Base-by-base conservation (phyloP, 2,888 invertebrate genomes). In the Abrostola tripartita region DNA sequence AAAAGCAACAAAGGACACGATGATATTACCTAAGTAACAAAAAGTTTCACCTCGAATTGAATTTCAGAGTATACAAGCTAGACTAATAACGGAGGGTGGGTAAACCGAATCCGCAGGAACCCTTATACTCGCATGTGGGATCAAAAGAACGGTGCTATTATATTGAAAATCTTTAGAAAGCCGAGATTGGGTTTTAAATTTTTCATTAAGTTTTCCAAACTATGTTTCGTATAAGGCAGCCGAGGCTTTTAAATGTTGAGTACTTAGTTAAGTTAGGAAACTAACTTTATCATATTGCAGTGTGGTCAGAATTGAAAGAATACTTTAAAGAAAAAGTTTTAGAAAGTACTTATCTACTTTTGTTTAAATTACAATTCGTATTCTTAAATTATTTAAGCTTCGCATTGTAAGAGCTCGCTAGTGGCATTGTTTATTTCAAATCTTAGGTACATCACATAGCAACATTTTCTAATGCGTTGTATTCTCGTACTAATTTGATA, bases 11-110 rank as follows among this genome's bases (percentile, higher is more conserved):
- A 76, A 78, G 71, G 76, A 78, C 65, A 81, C 68, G 70, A 64
- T 65, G 71, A 71, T 71, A 78, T 74, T 78, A 74, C 76, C 74
- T 77, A 78, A 71, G 69, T 67, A 61, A 72, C 68, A 76, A 57
- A 73, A 78, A 79, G 81, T 79, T 83, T 80, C 68, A 81, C 74
- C 73, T 76, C 73, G 78, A 83, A 84, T 85, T 79, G 83, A 82
- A 81, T 80, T 78, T 77, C 71, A 66, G 78, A 75, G 81, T 79
- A 78, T 74, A 81, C 79, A 75, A 71, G 74, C 76, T 70, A 81
- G 76, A 77, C 83, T 85, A 81, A 85, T 84, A 85, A 82, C 77
- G 70, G 74, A 55, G 70, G 74, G 61, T 41, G 49, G 55, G 73
- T 58, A 63, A 75, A 80, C 61, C 57, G 52, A 75, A 77, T 73